Percentiles rank a stretch among this genome's conserved stretches.
Conservation (phyloP, 2,888 invertebrate species). For the Homarus gammarus region DNA sequence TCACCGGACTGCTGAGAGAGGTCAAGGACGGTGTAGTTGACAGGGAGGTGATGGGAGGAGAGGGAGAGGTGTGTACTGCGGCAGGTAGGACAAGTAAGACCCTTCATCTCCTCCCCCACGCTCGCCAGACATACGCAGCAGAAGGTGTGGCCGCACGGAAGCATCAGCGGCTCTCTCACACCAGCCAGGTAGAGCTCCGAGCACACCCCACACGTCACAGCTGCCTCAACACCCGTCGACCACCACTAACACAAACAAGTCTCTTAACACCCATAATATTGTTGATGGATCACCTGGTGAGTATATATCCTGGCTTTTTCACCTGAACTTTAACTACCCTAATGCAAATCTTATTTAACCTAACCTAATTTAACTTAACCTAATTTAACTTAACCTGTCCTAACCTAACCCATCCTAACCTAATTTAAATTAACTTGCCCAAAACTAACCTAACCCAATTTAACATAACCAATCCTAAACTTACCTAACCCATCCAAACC, state of each 20-base stretch:
- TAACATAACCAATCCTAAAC: too few species aligned
- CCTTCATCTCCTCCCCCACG: neutral
- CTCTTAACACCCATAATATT: too few species aligned
- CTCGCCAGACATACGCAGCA: constrained; percentile 24
- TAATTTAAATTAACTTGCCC: too few species aligned
- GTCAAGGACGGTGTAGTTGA: constrained; percentile 5
- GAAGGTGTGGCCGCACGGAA: constrained; percentile 35
- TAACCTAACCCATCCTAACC: too few species aligned
- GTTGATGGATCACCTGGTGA: too few species aligned
- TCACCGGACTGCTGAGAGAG: constrained; percentile 2
- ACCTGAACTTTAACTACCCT: too few species aligned
- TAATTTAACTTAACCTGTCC: too few species aligned
- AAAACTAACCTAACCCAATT: too few species aligned
- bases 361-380: too few species aligned
- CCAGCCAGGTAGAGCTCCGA: constrained; percentile 1
- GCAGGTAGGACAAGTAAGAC: neutral
- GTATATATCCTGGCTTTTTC: too few species aligned
- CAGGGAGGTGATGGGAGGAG: neutral
- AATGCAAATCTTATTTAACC: too few species aligned
- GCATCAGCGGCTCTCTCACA: constrained; percentile 14
- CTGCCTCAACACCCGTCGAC: neutral
- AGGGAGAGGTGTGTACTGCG: neutral
- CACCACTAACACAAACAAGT: neutral
- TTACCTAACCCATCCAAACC: too few species aligned
- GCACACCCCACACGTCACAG: constrained; percentile 8